A percentile compares a stretch with the other conserved stretches of the same genome.
phyloP scores from a whole-genome alignment of 2,113 vertebrate species.

The Upupa epops region DNA sequence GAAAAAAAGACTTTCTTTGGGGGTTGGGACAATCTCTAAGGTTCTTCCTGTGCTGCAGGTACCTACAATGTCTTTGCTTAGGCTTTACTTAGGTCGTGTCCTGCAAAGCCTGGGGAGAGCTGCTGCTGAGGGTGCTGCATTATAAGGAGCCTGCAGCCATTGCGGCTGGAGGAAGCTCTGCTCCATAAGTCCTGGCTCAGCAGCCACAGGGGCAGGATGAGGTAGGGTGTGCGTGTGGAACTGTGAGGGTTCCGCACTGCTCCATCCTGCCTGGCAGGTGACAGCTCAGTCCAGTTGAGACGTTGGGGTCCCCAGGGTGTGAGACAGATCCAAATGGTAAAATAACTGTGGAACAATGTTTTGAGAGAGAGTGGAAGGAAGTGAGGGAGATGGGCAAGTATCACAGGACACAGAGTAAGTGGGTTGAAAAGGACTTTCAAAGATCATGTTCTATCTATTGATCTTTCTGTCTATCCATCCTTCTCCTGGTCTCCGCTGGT shows the following conservation, averaged over 20 bases:
- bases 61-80: background rate
- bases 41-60: background rate
- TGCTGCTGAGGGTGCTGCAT: background rate
- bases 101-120: background rate
- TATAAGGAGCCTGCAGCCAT: background rate
- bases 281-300: background rate
- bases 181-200: background rate
- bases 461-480: no score
- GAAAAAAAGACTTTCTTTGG: background rate
- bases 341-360: background rate
- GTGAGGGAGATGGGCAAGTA: background rate
- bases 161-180: background rate
- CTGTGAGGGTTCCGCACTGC: accelerated
- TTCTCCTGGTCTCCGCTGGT: background rate
- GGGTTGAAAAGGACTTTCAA: background rate
- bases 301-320: background rate
- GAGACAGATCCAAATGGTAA: background rate
- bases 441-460: no score
- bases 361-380: background rate
- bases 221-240: accelerated
- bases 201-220: accelerated
- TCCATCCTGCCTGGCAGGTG: background rate
- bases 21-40: background rate
- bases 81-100: background rate
- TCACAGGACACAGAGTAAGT: background rate